Evolutionary conservation across 2,888 invertebrate species (phyloP), one percentile per base, ranked within the genome.

Genomic region (Caradrina kadenii): DNA sequence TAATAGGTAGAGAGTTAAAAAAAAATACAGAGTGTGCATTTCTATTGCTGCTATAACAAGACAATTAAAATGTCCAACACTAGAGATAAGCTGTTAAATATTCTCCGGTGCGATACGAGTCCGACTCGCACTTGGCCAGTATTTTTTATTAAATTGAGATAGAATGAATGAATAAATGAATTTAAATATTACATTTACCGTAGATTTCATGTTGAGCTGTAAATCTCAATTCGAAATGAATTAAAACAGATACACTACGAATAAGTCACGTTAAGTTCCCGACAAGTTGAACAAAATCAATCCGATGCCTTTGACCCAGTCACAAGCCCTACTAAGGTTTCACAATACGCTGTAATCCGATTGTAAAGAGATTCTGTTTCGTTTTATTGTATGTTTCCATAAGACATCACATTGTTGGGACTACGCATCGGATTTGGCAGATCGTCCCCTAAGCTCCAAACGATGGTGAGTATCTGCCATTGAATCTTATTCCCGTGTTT

Each of bases 341-440:
- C 91, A 69, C 83, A 87, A 81, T 86, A 81, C 85, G 77, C 71
- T 79, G 84, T 92, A 92, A 93, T 91, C 91, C 89, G 90, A 92
- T 93, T 93, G 83, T 52, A 85, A 84, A 68, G 26, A 87, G 87
- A 88, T 86, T 89, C 84, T 80, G 79, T 82, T 77, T 82, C 75
- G 76, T 72, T 80, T 81, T 76, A 81, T 77, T 69, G 67, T 79
- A 70, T 68, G 79, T 78, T 79, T 72, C 80, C 63, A 79, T 82
- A 83, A 76, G 72, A 63, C 72, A 69, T 76, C 65, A 45, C 55
- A 76, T 69, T 80, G 62, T 22, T 71, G 48, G 71, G 39, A 55
- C 31, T 45, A 60, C 26, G 31, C 31, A 49, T 50, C 21, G 60
- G 67, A 65, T 82, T 67, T 62, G 17, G 52, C 50, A 56, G 59